Conservation (phyloP, 2,797 vertebrate genomes). For the Sebastes taczanowskii region DNA sequence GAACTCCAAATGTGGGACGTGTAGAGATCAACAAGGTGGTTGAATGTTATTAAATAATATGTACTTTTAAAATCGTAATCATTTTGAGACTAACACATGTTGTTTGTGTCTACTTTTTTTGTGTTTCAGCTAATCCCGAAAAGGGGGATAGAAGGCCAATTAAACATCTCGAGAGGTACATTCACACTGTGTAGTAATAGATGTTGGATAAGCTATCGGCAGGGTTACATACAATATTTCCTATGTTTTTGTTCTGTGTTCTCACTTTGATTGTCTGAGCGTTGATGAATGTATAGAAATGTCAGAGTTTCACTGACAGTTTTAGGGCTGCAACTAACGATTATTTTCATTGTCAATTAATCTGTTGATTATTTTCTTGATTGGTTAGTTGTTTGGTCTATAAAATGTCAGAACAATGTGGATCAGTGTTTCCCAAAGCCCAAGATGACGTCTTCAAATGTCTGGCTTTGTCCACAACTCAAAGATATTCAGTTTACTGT, state of each 20-base stretch:
- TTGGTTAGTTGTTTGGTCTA: too few relatives aligned
- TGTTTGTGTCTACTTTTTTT: background rate
- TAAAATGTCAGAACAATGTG: too few relatives aligned
- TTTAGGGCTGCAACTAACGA: too few relatives aligned
- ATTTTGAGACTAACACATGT: background rate
- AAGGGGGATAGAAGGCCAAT: constrained; percentile 17
- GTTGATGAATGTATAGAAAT: background rate
- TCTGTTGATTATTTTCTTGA: too few relatives aligned
- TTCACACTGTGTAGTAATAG: background rate
- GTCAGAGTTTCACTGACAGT: background rate
- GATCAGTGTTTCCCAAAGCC: too few relatives aligned
- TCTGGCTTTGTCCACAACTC: too few relatives aligned
- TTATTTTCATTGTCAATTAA: too few relatives aligned
- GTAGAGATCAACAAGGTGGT: too few relatives aligned
- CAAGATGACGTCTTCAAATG: too few relatives aligned
- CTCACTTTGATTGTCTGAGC: background rate
- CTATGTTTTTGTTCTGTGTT: background rate
- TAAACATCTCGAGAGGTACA: constrained; percentile 61
- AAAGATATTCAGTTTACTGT: too few relatives aligned
- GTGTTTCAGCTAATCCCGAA: constrained; percentile 53
- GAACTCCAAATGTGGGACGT: constrained; percentile 71
- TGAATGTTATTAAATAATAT: background rate
- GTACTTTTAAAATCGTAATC: background rate
- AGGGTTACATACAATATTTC: background rate
- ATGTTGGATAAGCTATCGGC: background rate